phyloP scores from a whole-genome alignment of 2,797 vertebrate genomes.

The Zalophus californianus region DNA sequence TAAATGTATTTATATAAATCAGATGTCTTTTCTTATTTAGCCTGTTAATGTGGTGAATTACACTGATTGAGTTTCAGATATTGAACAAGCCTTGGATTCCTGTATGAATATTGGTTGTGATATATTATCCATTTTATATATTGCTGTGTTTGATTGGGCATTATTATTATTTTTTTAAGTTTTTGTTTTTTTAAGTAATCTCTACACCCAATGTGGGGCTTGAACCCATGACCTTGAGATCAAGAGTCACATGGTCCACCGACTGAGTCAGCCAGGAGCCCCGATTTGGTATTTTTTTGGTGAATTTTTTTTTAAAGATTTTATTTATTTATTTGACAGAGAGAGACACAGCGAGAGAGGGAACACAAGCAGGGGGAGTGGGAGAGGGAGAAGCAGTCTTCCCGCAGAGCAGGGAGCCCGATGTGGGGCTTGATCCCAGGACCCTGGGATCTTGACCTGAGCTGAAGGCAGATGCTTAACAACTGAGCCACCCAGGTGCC shows the following conservation, averaged over 20 bases:
- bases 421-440: too few relatives aligned
- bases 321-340: too few relatives aligned
- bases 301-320: neutral
- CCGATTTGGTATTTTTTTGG: neutral
- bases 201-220: neutral
- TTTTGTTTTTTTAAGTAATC: neutral
- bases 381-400: too few relatives aligned
- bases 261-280: neutral
- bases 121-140: neutral
- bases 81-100: neutral
- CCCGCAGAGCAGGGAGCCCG: too few relatives aligned
- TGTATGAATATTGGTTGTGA: neutral
- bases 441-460: too few relatives aligned
- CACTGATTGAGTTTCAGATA: neutral
- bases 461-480: too few relatives aligned
- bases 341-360: too few relatives aligned
- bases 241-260: neutral
- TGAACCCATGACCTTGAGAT: neutral
- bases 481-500: neutral
- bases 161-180: neutral
- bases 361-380: too few relatives aligned
- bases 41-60: neutral
- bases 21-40: neutral
- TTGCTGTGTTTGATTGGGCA: neutral
- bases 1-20: neutral